Base-by-base conservation (phyloP, 2,113 vertebrate genomes). In the Coryphaenoides rupestris region DNA sequence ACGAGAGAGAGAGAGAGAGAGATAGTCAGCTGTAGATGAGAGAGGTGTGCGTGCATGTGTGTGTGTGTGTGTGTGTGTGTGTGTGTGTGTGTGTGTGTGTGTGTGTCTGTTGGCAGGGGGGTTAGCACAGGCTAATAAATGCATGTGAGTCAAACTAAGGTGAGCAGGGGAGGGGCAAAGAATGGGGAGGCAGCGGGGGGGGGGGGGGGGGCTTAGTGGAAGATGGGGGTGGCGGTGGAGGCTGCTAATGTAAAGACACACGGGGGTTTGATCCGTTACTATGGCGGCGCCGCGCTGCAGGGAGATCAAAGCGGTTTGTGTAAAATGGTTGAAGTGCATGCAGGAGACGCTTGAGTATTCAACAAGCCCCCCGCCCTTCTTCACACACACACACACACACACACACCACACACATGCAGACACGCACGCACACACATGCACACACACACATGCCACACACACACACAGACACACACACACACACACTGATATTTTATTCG, bases 301-400 rank as follows among this genome's bases (percentile, higher is more conserved):
- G 63, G 66, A 86, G 80, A 86, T 89, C 82, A 87, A 89, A 86
- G 85, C 73, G 66, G 75, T 70, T 76, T 47, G 72, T 81, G 83
- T 83, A 83, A 87, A 88, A 87, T 82, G 82, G 86, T 84, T 78
- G 84, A 85, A 83, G 78, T 83, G 84, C 66, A 81, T 77, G n/a
- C n/a, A 78, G 76, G 83, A 83, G 84, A 81, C 86, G 83, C 83
- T 88, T 81, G 80, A 88, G 81, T 77, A 89, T 88, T 89, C 80
- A 78, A 80, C 85, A 83, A 85, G 72, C 82, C 82, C 79, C 49
- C 26, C 76, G 65, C 19, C 53, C 21, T 19, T 5, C 21, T 4
- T 22, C 55, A 22, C 23, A 23, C 7, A 5, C 22, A 26, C 23
- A 56, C 23, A 58, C 14, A 22, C 22, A 15, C 4, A 16, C 7